phyloP scores from a whole-genome alignment of 2,888 invertebrate species.

The Brachyptera risi region DNA sequence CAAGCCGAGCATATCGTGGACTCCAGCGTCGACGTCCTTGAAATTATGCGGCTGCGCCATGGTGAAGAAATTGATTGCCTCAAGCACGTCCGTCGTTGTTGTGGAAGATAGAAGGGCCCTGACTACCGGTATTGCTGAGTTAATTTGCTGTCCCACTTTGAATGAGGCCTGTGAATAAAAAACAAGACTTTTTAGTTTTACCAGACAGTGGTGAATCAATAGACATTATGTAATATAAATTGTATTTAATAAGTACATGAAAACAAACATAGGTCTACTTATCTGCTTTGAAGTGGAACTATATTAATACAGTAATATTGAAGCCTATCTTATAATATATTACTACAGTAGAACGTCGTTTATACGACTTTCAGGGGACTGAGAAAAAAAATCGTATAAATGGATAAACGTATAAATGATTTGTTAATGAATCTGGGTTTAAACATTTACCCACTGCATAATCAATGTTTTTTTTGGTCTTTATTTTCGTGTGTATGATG shows the following conservation, averaged over 20 bases:
- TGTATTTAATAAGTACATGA: neutral
- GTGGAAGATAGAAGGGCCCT: constrained; percentile 26
- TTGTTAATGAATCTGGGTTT: too few species aligned
- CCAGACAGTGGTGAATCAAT: neutral
- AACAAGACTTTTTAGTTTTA: neutral
- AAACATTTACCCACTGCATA: too few species aligned
- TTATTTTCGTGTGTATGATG: too few species aligned
- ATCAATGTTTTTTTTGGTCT: too few species aligned
- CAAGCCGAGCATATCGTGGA: constrained; percentile 70
- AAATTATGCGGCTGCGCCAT: constrained; percentile 74
- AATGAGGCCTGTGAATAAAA: neutral
- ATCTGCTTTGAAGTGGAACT: neutral
- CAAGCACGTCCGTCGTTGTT: constrained; percentile 47
- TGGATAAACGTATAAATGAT: too few species aligned
- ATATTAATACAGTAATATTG: neutral
- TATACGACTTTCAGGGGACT: too few species aligned
- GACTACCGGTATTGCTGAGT: constrained; percentile 24
- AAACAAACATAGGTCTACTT: neutral
- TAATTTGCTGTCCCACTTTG: neutral
- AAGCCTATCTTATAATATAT: too few species aligned
- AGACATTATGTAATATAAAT: neutral
- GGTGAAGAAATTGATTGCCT: constrained; percentile 85
- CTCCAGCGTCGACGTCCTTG: constrained; percentile 65
- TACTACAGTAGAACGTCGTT: too few species aligned
- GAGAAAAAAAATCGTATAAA: too few species aligned